Evolutionary conservation across 1,140 invertebrate species (phyloP).

Genomic region (Neocloeon triangulifer): DNA sequence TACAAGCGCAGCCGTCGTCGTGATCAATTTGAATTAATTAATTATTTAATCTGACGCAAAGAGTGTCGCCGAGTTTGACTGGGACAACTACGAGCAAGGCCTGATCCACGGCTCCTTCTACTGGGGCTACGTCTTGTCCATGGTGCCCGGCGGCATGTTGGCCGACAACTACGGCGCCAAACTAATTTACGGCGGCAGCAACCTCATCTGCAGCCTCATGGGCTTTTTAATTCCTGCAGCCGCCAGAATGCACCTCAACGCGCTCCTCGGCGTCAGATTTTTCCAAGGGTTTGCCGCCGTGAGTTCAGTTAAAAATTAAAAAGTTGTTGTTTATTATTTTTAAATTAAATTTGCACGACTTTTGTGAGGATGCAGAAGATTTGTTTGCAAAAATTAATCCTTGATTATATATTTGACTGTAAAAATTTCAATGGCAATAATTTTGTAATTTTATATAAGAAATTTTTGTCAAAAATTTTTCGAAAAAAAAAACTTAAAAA

Average conservation of each 20-base stretch:
- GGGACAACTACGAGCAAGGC: constrained; percentile 11
- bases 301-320: no score
- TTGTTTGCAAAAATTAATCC: no score
- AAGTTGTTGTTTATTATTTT: no score
- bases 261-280: constrained; percentile 9
- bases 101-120: constrained; percentile 13
- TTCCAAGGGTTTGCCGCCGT: constrained; percentile 9
- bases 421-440: no score
- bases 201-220: constrained; percentile 6
- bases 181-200: constrained; percentile 1
- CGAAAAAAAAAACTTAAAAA: no score
- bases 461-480: no score
- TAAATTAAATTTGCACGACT: no score
- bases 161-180: constrained; percentile 14
- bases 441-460: no score
- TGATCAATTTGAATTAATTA: not conserved
- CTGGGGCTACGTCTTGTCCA: constrained; percentile 12
- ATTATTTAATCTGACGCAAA: not conserved
- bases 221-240: constrained; percentile 10
- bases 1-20: not conserved
- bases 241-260: constrained; percentile 4
- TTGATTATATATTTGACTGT: no score
- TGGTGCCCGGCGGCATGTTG: constrained; percentile 15
- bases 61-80: constrained; percentile 9
- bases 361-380: no score